These are phyloP conservation scores for Ceyx melanurus DNA, from an alignment of 2,113 vertebrate species.

Conservation along the genomic window DNA sequence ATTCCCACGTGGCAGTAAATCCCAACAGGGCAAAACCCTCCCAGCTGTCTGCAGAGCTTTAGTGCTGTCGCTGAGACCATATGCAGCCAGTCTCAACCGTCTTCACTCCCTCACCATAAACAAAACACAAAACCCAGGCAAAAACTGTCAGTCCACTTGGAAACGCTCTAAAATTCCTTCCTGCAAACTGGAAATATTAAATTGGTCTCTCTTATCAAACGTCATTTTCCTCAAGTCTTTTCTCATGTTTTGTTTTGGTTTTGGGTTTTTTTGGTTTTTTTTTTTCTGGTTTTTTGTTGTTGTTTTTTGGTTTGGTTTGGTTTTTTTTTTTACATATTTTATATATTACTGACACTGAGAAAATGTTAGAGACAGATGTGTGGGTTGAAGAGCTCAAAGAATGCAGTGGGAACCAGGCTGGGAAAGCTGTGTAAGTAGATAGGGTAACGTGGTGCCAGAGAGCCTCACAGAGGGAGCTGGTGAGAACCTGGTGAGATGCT, in stretches of 20 bases:
- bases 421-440: background rate
- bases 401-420: background rate
- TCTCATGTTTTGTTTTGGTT: background rate
- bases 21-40: slow-evolving; percentile 69
- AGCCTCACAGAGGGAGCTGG: background rate
- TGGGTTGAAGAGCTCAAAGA: background rate
- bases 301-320: too few species aligned
- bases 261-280: too few species aligned
- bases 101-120: background rate
- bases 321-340: background rate
- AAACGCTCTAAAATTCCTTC: background rate
- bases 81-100: slow-evolving; percentile 4
- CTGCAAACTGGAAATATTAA: background rate
- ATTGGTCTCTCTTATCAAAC: background rate
- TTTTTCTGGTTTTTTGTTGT: background rate
- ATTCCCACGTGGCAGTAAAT: slow-evolving; percentile 75
- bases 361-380: background rate
- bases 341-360: background rate
- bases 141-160: background rate
- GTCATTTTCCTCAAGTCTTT: background rate
- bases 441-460: background rate
- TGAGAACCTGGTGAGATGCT: background rate
- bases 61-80: background rate
- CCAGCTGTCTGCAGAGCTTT: slow-evolving; percentile 72
- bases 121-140: background rate